These are phyloP conservation scores for Meleagris gallopavo DNA, from an alignment of 2,113 vertebrate genomes.

Conservation along the genomic window DNA sequence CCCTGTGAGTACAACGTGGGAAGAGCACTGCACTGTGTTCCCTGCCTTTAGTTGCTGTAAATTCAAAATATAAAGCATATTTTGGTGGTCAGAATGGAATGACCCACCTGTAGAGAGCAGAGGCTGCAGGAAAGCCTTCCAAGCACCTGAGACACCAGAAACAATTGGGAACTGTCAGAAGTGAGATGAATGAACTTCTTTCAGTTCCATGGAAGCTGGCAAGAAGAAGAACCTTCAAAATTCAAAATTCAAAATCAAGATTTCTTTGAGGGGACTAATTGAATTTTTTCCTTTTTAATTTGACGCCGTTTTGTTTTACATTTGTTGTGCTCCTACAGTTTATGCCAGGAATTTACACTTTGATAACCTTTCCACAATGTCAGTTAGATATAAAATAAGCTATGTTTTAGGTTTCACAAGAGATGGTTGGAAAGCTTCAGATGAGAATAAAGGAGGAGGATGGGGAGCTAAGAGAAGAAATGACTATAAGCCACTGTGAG, in stretches of 20 bases:
- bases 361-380: not conserved
- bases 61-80: not conserved
- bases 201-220: not conserved
- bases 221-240: not conserved
- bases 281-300: slow-evolving; percentile 17
- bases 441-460: not conserved
- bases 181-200: not conserved
- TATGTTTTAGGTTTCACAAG: not conserved
- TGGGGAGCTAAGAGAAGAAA: not conserved
- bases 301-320: slow-evolving; percentile 3
- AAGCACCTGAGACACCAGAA: not conserved
- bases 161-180: not conserved
- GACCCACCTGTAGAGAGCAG: not conserved
- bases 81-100: not conserved
- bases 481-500: not conserved
- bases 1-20: not conserved
- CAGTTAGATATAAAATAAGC: not conserved
- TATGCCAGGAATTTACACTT: slow-evolving; percentile 20
- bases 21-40: not conserved
- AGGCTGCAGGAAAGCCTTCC: not conserved
- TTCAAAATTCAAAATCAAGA: not conserved
- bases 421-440: not conserved
- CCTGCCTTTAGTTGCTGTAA: not conserved
- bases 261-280: slow-evolving; percentile 31
- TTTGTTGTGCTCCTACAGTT: not conserved